Evolutionary conservation across 2,888 invertebrate species (phyloP), one percentile per base, ranked within the genome.

Genomic region (Druceiella hillmani): DNA sequence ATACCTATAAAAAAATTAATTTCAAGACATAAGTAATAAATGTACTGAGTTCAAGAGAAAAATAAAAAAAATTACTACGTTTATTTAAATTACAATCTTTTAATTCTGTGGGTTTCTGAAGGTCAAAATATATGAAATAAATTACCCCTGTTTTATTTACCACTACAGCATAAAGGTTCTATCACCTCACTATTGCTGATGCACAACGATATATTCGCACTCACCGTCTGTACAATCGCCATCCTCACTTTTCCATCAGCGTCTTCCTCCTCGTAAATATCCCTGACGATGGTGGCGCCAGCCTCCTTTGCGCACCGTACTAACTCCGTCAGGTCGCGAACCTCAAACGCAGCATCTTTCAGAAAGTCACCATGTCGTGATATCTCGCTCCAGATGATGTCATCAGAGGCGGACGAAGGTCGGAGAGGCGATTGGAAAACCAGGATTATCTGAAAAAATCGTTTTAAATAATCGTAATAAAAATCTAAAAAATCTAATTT

Each of bases 361-460:
- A 92, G 97, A 36, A 92, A 97, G 65, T 99, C 99, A 0, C 98
- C 99, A 57, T 99, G 99, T 56, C 76, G 72, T 40, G 76, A 66
- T 45, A 91, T 55, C 56, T 97, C 85, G 26, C 76, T 65, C 26
- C 87, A 83, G 58, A 90, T 76, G 52, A 82, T 79, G 46, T 74
- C 58, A 46, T 83, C 78, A 37, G 77, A 74, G 0, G 88, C 78
- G 39, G 81, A 78, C 50, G 94, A 87, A 1, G 93, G 79, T 0
- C n/a, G n/a, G n/a, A n/a, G n/a, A n/a, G n/a, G n/a, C n/a, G 94
- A 92, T 47, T 88, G 84, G 58, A 99, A 95, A 15, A 92, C 83
- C 57, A 97, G 92, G 25, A 83, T 70, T 51, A 98, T 89, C 87
- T 92, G 59, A 28, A 66, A 59, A 40, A 46, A 36, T 44, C 52